Base-by-base conservation (phyloP, 2,113 vertebrate species). In the Labeo catla region DNA sequence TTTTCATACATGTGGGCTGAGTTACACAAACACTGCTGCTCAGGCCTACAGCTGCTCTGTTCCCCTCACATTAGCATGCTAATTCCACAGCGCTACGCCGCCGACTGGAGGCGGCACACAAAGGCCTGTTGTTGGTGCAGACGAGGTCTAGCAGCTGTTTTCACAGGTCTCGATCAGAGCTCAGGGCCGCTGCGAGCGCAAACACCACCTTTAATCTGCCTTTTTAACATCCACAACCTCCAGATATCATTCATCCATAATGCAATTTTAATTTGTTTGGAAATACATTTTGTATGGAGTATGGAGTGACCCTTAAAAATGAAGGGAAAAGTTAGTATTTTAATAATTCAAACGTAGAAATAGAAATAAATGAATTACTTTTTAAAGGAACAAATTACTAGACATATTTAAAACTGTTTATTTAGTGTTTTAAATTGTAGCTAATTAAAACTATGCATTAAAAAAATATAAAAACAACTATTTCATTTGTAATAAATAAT, bases 1-100 rank as follows among this genome's bases (percentile, higher is more conserved):
- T 86, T 50, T 87, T 76, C 8, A 49, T 88, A 87, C n/a, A 28
- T 87, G 89, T 89, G 81, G 91, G 91, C 59, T 84, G 84, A 83
- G 90, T 91, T 90, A 91, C 89, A 91, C 91, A 94, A 93, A 94
- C 92, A 91, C 89, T 81, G 85, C 82, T 50, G 72, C 89, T 88
- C 28, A 28, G 28, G 28, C 28, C 28, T 28, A 28, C 28, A 28
- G 28, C 28, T 2, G 28, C 28, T 28, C 28, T 28, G 74, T 91
- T 86, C 87, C 92, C 79, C 89, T 91, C 87, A 88, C 91, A 91
- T 91, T 84, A 84, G 74, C 74, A 84, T 86, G 86, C 87, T 92
- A 91, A 93, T 91, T 92, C 91, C 89, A 89, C 90, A 91, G 91
- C 84, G 90, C 91, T 89, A 91, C 87, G 93, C 88, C 88, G 85